Evolutionary conservation across 1,140 invertebrate genomes (phyloP).

Genomic region (Rhagoletis pomonella): DNA sequence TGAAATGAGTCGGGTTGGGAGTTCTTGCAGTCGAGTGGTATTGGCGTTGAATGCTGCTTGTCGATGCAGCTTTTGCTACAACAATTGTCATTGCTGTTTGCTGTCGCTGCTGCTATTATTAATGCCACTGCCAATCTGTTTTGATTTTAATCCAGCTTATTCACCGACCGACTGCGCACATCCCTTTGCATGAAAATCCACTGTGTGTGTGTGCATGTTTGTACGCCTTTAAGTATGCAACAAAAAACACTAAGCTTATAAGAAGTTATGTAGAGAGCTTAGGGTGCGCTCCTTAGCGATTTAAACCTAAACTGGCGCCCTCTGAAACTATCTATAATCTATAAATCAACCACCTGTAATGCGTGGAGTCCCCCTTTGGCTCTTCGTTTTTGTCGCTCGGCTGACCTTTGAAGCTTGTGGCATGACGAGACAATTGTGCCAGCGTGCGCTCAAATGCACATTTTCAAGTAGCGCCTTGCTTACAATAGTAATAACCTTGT

Average conservation of each 20-base stretch:
- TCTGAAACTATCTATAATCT: slow-evolving; percentile 6
- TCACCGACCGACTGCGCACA: slow-evolving; percentile 61
- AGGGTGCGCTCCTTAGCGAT: background rate
- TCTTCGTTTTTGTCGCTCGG: background rate
- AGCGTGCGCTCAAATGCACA: background rate
- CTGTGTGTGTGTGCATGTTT: background rate
- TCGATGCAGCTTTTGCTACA: background rate
- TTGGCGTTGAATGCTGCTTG: background rate
- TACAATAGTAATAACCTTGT: slow-evolving; percentile 20
- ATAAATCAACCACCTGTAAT: slow-evolving; percentile 47
- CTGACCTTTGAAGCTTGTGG: background rate
- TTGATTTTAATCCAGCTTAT: slow-evolving; percentile 70
- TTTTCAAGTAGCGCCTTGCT: background rate
- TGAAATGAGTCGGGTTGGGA: background rate
- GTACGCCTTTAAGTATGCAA: slow-evolving; percentile 30
- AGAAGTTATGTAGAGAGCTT: background rate
- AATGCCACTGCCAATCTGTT: slow-evolving; percentile 62
- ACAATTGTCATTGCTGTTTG: background rate
- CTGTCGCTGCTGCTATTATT: slow-evolving; percentile 10
- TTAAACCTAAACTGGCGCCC: background rate
- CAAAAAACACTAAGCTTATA: slow-evolving; percentile 3
- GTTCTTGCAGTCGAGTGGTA: background rate
- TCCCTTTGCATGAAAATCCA: background rate
- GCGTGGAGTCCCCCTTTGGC: background rate
- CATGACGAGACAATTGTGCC: background rate